phyloP scores from a whole-genome alignment of 1,140 invertebrate genomes.

The Macrobrachium nipponense region DNA sequence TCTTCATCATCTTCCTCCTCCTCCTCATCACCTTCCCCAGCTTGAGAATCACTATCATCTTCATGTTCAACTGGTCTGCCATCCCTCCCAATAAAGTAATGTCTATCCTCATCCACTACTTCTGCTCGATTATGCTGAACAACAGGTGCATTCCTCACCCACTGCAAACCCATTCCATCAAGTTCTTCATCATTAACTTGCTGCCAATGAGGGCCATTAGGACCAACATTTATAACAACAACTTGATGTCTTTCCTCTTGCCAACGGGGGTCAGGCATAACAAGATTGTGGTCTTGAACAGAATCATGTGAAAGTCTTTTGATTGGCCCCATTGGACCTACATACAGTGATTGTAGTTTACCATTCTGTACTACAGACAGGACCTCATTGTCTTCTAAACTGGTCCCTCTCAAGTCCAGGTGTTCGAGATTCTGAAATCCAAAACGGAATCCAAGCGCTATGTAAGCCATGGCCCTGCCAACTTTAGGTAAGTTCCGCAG shows the following conservation, averaged over 20 bases:
- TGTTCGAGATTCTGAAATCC: slow-evolving; percentile 61
- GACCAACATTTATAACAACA: slow-evolving; percentile 63
- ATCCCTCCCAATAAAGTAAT: slow-evolving; percentile 63
- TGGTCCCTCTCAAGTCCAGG: slow-evolving; percentile 61
- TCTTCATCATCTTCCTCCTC: slow-evolving; percentile 17
- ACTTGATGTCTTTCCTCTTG: slow-evolving; percentile 62
- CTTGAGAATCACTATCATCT: slow-evolving; percentile 32
- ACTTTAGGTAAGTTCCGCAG: slow-evolving; percentile 54
- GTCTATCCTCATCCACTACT: slow-evolving; percentile 55
- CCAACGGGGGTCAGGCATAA: slow-evolving; percentile 59
- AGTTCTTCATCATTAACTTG: slow-evolving; percentile 63
- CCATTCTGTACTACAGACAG: slow-evolving; percentile 58
- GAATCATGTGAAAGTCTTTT: slow-evolving; percentile 43
- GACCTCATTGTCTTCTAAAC: slow-evolving; percentile 59
- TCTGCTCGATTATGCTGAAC: slow-evolving; percentile 39
- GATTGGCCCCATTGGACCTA: slow-evolving; percentile 61
- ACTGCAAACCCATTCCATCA: slow-evolving; percentile 61
- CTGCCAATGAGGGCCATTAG: slow-evolving; percentile 62
- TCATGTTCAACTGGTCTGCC: slow-evolving; percentile 50
- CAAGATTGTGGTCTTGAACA: slow-evolving; percentile 45
- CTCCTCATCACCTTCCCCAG: background rate
- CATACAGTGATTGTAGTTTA: slow-evolving; percentile 55
- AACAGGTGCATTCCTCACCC: slow-evolving; percentile 58
- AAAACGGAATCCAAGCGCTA: slow-evolving; percentile 63
- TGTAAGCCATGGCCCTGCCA: slow-evolving; percentile 59